Conservation (phyloP, 1,140 invertebrate species). For the Lepidurus couesii region DNA sequence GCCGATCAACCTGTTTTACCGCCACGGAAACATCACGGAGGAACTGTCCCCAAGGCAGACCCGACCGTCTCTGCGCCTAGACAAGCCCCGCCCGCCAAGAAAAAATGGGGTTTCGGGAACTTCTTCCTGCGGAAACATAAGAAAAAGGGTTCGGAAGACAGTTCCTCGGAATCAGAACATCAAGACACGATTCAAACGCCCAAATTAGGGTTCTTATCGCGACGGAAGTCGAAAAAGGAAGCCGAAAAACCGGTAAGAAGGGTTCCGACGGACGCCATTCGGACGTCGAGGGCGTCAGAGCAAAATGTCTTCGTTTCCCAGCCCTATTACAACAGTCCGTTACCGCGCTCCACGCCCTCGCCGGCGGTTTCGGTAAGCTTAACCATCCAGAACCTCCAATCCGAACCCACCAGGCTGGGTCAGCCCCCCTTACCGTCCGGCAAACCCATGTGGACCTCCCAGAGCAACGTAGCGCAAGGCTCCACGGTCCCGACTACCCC, state of each 20-base stretch:
- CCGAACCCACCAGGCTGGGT: not conserved
- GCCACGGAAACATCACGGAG: not conserved
- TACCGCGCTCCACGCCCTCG: not conserved
- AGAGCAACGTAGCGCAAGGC: not conserved
- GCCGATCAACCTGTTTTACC: slow-evolving; percentile 11
- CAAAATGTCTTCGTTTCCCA: not conserved
- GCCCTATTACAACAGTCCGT: not conserved
- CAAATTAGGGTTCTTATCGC: slow-evolving; percentile 45
- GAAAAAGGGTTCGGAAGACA: slow-evolving; percentile 48
- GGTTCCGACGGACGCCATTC: slow-evolving; percentile 1
- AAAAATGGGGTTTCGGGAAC: slow-evolving; percentile 67
- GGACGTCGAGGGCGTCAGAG: slow-evolving; percentile 28
- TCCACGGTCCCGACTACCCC: not conserved
- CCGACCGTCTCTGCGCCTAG: not conserved
- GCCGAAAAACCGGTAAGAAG: slow-evolving; percentile 45
- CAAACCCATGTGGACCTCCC: not conserved
- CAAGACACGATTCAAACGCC: slow-evolving; percentile 46
- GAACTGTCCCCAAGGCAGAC: not conserved
- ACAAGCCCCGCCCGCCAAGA: slow-evolving; percentile 41
- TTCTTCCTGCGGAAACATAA: slow-evolving; percentile 55
- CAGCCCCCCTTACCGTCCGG: not conserved
- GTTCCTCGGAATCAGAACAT: slow-evolving; percentile 54
- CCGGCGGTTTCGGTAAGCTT: not conserved
- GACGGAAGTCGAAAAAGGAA: slow-evolving; percentile 48
- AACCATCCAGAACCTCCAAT: not conserved